These are phyloP conservation scores for Coleophora deauratella DNA, from an alignment of 2,888 invertebrate species.

Conservation along the genomic window DNA sequence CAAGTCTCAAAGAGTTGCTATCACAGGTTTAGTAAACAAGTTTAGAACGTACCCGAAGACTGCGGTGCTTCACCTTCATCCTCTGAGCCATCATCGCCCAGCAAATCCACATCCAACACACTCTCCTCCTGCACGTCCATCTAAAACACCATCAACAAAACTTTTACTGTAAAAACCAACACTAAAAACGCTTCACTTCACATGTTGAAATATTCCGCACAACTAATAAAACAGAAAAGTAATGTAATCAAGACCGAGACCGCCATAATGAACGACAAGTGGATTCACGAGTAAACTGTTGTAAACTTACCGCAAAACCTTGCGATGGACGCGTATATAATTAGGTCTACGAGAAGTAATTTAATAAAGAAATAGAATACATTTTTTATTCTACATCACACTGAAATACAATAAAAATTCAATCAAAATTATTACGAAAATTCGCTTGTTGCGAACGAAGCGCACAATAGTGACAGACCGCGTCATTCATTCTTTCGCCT, in stretches of 20 bases:
- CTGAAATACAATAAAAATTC: slow-evolving; percentile 40
- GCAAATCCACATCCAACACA: slow-evolving; percentile 79
- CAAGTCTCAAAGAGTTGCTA: neutral
- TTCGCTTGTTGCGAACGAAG: slow-evolving; percentile 45
- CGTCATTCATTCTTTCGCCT: neutral
- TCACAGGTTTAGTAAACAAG: no score
- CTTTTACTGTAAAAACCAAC: neutral
- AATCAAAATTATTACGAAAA: slow-evolving; percentile 44
- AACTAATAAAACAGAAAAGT: slow-evolving; percentile 24
- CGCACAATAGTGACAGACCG: slow-evolving; percentile 31
- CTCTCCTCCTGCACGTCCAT: slow-evolving; percentile 69
- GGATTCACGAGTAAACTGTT: slow-evolving; percentile 40
- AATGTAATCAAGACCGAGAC: slow-evolving; percentile 52
- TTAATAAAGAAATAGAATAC: slow-evolving; percentile 38
- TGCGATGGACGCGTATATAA: slow-evolving; percentile 56
- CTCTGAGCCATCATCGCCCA: slow-evolving; percentile 83
- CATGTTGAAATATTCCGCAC: slow-evolving; percentile 39
- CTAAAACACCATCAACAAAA: slow-evolving; percentile 35
- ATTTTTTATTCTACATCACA: slow-evolving; percentile 51
- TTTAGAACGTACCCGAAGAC: slow-evolving; percentile 64
- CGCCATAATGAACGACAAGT: slow-evolving; percentile 72
- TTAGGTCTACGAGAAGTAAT: slow-evolving; percentile 43
- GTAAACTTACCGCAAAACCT: slow-evolving; percentile 60
- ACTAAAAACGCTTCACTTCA: slow-evolving; percentile 17
- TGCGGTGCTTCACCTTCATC: slow-evolving; percentile 80